Conservation (phyloP, 92 coral and sea anemone species). For the Epizoanthus ramosus region DNA sequence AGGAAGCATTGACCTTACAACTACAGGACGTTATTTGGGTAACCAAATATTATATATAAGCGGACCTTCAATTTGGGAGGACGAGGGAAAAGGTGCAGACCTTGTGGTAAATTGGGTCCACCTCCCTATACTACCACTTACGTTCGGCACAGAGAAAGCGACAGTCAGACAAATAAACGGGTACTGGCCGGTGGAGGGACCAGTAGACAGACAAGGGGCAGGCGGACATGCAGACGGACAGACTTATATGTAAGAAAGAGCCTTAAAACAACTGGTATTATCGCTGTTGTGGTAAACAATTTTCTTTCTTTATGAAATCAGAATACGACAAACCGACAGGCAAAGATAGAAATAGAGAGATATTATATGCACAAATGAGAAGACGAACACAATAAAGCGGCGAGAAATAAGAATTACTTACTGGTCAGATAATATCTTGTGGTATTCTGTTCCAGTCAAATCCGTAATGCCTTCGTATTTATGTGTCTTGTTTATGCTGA, state of each 20-base stretch:
- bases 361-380: neutral
- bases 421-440: constrained; percentile 76
- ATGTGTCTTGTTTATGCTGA: constrained; percentile 79
- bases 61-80: too few species aligned
- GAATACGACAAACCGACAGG: too few species aligned
- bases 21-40: too few species aligned
- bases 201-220: neutral
- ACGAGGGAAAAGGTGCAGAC: too few species aligned
- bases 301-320: neutral
- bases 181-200: neutral
- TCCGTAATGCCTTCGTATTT: constrained; percentile 71
- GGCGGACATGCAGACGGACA: too few species aligned
- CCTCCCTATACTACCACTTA: too few species aligned
- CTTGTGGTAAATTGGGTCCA: too few species aligned
- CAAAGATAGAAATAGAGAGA: neutral
- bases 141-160: too few species aligned
- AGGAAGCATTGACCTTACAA: too few species aligned
- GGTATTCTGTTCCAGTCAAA: constrained; percentile 68
- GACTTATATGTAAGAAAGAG: neutral
- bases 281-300: neutral
- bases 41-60: too few species aligned
- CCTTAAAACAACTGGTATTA: neutral
- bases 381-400: neutral
- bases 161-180: too few species aligned
- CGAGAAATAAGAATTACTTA: constrained; percentile 39